phyloP scores from a whole-genome alignment of 1,140 invertebrate genomes.

The Teleopsis dalmanni region DNA sequence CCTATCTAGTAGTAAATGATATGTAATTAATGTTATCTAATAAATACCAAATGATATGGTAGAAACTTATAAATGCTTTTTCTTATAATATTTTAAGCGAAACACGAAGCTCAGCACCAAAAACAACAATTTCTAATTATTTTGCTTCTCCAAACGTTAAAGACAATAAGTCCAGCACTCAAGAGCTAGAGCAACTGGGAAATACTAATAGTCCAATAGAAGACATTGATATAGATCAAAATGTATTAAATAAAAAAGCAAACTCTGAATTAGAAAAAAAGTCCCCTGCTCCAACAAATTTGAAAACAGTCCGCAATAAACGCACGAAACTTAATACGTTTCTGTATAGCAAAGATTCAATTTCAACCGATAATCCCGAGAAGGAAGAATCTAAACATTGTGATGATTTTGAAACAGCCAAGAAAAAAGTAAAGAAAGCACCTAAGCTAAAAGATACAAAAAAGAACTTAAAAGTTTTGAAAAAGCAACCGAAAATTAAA shows the following conservation, averaged over 20 bases:
- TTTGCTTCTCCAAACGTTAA: neutral
- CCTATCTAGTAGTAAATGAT: too few species aligned
- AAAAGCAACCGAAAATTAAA: conserved; percentile 29
- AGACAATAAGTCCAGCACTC: neutral
- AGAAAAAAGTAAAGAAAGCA: conserved; percentile 26
- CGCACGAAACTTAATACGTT: conserved; percentile 13
- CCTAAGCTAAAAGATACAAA: neutral
- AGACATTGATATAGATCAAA: too few species aligned
- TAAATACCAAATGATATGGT: too few species aligned
- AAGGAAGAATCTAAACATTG: neutral
- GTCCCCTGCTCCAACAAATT: neutral
- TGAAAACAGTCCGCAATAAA: conserved; percentile 10
- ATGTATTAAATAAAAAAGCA: too few species aligned
- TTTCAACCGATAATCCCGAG: neutral
- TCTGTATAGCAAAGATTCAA: neutral
- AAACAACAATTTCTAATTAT: conserved; percentile 4
- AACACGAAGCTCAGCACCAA: neutral
- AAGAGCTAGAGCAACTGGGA: neutral
- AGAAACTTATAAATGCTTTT: too few species aligned
- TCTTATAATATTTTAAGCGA: conserved; percentile 5
- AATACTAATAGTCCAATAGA: too few species aligned
- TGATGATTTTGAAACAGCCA: conserved; percentile 18
- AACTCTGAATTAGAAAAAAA: neutral
- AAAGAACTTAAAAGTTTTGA: conserved; percentile 3
- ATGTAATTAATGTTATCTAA: too few species aligned